phyloP scores from a whole-genome alignment of 2,113 vertebrate genomes.

The Aegotheles bennettii region DNA sequence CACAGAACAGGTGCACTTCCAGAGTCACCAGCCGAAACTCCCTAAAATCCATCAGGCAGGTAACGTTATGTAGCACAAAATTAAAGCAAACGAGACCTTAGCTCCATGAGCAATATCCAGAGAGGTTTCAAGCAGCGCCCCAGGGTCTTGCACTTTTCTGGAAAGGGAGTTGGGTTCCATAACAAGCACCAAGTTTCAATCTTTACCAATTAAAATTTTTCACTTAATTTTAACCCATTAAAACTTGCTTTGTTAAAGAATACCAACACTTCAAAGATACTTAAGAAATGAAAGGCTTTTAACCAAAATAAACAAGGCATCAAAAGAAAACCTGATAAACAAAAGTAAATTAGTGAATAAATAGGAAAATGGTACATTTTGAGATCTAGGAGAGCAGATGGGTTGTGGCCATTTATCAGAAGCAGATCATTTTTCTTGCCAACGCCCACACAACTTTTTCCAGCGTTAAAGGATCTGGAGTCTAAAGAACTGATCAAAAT shows the following conservation, averaged over 20 bases:
- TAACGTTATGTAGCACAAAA: too few relatives aligned
- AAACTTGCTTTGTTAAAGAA: neutral
- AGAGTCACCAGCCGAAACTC: neutral
- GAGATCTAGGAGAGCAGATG: neutral
- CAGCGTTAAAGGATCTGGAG: neutral
- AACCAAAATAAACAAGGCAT: fast-evolving
- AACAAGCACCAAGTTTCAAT: neutral
- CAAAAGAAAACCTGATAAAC: neutral
- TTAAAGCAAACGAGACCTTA: neutral
- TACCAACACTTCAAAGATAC: neutral
- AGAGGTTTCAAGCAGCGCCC: neutral
- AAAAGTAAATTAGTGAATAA: neutral
- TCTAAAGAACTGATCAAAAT: neutral
- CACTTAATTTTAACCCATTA: neutral
- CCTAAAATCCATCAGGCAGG: neutral
- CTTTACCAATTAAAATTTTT: neutral
- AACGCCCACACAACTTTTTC: neutral
- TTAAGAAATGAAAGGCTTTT: neutral
- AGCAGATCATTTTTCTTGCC: neutral
- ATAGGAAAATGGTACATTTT: neutral
- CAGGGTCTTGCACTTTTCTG: neutral
- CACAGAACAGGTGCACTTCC: neutral
- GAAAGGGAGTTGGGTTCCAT: neutral
- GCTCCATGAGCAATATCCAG: neutral
- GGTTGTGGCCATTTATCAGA: neutral